Evolutionary conservation across 2,113 vertebrate species (phyloP).

Genomic region (Diadophis punctatus): DNA sequence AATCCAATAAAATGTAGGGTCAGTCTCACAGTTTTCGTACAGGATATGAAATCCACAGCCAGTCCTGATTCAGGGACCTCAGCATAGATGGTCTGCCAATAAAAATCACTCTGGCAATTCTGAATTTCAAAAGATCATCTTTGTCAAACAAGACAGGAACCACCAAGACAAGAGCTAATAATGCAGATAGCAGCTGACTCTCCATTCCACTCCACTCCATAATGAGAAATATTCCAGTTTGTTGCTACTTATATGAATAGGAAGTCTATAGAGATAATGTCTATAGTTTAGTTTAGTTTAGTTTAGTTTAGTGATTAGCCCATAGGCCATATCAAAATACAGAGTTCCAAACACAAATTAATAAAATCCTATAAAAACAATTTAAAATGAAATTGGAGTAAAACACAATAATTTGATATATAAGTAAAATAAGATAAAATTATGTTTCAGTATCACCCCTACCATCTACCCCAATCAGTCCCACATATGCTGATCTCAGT

Average conservation of each 20-base stretch:
- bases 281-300: too few species aligned
- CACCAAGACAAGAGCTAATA: not conserved
- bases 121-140: not conserved
- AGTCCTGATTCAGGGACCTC: not conserved
- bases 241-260: not conserved
- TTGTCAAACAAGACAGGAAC: not conserved
- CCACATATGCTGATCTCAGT: too few species aligned
- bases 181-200: not conserved
- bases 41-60: not conserved
- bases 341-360: too few species aligned
- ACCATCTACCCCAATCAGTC: too few species aligned
- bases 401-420: too few species aligned
- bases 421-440: too few species aligned
- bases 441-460: too few species aligned
- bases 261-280: not conserved
- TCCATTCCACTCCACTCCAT: not conserved
- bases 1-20: not conserved
- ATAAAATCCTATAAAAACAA: too few species aligned
- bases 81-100: not conserved
- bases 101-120: not conserved
- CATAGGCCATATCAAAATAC: too few species aligned
- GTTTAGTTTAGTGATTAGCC: too few species aligned
- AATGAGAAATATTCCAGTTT: not conserved
- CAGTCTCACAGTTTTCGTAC: not conserved
- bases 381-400: too few species aligned